Evolutionary conservation across 2,888 invertebrate species (phyloP).

Genomic region (Clusia tigrina): DNA sequence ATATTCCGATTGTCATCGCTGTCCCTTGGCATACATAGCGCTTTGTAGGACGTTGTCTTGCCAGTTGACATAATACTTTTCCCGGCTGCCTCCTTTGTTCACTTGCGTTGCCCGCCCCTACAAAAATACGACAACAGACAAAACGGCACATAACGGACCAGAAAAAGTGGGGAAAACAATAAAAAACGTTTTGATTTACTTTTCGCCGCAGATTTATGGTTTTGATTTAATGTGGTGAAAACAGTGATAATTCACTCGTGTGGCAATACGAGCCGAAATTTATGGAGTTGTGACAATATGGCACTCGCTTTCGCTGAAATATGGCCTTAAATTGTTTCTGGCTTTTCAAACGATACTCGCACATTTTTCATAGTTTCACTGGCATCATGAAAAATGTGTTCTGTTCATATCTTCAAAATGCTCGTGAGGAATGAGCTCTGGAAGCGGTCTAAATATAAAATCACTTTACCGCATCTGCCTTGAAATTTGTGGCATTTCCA

Average conservation of each 20-base stretch:
- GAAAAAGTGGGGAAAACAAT: too few relatives aligned
- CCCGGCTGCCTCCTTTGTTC: too few relatives aligned
- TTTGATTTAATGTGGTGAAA: constrained; percentile 24
- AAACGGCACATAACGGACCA: too few relatives aligned
- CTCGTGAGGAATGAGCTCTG: too few relatives aligned
- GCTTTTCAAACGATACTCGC: neutral
- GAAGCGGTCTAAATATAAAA: too few relatives aligned
- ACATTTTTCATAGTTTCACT: neutral
- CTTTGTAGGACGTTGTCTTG: neutral
- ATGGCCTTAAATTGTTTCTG: neutral
- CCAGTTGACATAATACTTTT: constrained; percentile 19
- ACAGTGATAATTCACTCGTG: neutral
- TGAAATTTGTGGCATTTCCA: too few relatives aligned
- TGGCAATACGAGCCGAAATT: neutral
- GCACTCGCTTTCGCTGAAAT: neutral
- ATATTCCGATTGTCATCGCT: neutral
- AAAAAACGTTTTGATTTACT: too few relatives aligned
- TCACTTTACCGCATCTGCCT: too few relatives aligned
- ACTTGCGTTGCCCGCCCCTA: too few relatives aligned
- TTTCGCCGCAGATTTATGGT: constrained; percentile 25
- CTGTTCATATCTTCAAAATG: neutral
- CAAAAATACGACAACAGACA: too few relatives aligned
- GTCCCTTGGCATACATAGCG: neutral
- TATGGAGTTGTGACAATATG: constrained; percentile 1
- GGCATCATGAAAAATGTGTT: neutral